Evolutionary conservation across 2,888 invertebrate genomes (phyloP), one percentile per base, ranked within the genome.

Genomic region (Cryptus armator): DNA sequence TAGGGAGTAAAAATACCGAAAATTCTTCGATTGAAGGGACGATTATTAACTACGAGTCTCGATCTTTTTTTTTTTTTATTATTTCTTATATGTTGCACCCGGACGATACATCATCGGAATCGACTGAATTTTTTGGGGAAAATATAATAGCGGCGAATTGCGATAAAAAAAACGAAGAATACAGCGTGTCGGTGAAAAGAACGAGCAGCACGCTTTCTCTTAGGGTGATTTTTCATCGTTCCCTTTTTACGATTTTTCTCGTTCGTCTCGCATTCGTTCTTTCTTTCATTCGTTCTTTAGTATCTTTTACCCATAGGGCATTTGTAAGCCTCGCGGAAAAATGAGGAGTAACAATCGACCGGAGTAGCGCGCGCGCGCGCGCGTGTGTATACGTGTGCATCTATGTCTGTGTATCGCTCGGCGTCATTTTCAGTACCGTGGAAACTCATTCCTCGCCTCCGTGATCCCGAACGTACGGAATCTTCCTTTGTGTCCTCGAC

Each of bases 371-470:
- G 64, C 59, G 12, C 68, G 59, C 29, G 59, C 62, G 67, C 19
- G 64, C 53, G 12, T 72, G 74, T 53, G 51, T 76, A 43, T 77
- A 70, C 82, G 53, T 53, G 67, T 19, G 64, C 59, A 9, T 72
- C 70, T 53, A 16, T 72, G 46, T 72, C 64, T 82, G 46, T 72
- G n/a, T 29, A 62, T 59, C 10, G 68, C 62, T 19, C 32, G 68
- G 66, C 84, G 77, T 81, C 84, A 66, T 74, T 81, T 81, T 53
- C 74, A 75, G 70, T 70, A 74, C 81, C 74, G 84, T 78, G 78
- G 74, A 84, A 81, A 81, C 74, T 81, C 78, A 81, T 84, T 84
- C 81, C 84, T 84, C 81, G 81, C 68, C 75, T 78, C 70, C 84
- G 48, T 78, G 78, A 81, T 81, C 74, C 78, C 78, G 70, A 81